Percentiles rank a stretch among this genome's conserved stretches.
Evolutionary conservation across 2,797 vertebrate species (phyloP).

Genomic region (Lophius americanus): DNA sequence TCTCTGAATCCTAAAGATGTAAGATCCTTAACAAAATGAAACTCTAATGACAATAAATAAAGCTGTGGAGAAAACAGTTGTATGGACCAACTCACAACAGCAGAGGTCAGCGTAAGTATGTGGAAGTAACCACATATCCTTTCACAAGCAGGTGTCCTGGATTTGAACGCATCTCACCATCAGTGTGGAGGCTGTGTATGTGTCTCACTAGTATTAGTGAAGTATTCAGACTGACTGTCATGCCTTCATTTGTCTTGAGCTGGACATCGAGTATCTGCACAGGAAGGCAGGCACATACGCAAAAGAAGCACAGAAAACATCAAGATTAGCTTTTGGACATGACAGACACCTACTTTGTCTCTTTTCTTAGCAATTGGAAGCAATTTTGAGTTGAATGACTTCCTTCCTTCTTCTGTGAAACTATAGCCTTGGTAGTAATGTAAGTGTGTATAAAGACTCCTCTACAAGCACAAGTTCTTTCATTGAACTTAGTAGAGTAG

Average conservation of each 20-base stretch:
- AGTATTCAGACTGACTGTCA: too few relatives aligned
- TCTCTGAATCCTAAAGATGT: neutral
- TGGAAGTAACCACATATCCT: neutral
- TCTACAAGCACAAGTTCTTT: too few relatives aligned
- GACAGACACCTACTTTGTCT: too few relatives aligned
- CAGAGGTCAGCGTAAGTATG: conserved; percentile 63
- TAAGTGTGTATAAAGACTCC: too few relatives aligned
- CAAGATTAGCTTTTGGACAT: too few relatives aligned
- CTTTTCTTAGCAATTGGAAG: too few relatives aligned
- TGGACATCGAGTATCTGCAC: neutral
- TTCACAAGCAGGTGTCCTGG: neutral
- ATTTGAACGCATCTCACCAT: conserved; percentile 11
- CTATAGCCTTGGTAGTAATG: too few relatives aligned
- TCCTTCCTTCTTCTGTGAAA: too few relatives aligned
- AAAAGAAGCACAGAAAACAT: too few relatives aligned
- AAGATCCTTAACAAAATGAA: neutral
- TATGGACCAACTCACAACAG: conserved; percentile 29
- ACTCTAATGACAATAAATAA: neutral
- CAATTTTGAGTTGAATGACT: too few relatives aligned
- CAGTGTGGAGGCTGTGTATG: conserved; percentile 3
- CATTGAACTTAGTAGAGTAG: too few relatives aligned
- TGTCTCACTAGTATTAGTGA: too few relatives aligned
- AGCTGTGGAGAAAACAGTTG: conserved; percentile 6
- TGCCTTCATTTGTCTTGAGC: neutral
- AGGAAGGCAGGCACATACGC: neutral